Conservation (phyloP, 1,140 invertebrate species). For the Orchestia grillus region DNA sequence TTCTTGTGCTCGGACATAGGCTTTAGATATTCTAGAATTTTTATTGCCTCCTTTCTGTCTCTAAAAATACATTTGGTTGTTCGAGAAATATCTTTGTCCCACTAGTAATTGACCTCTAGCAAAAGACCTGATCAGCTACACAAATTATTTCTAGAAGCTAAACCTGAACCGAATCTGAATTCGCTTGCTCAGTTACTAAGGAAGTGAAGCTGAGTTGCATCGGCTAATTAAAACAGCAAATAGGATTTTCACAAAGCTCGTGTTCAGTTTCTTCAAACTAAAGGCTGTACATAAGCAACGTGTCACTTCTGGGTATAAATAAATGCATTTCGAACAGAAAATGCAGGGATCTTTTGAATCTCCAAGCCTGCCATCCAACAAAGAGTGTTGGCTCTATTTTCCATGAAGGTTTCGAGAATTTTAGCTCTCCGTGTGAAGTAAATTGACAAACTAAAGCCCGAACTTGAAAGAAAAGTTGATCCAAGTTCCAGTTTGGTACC, state of each 20-base stretch:
- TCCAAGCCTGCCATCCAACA: not conserved
- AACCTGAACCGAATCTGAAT: too few relatives aligned
- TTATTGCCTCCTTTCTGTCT: too few relatives aligned
- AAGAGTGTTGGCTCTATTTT: not conserved
- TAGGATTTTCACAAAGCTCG: not conserved
- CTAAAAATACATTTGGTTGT: too few relatives aligned
- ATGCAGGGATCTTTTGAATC: not conserved
- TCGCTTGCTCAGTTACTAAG: too few relatives aligned
- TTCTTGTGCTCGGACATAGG: too few relatives aligned
- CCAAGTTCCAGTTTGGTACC: not conserved
- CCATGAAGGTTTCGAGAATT: not conserved
- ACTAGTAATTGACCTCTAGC: too few relatives aligned
- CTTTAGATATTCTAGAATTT: too few relatives aligned
- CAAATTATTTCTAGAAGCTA: too few relatives aligned
- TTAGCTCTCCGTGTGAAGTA: not conserved
- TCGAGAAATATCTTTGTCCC: too few relatives aligned
- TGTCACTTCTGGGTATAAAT: not conserved
- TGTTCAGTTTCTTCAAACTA: not conserved
- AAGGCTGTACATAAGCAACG: not conserved
- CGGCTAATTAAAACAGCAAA: not conserved
- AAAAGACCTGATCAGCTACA: too few relatives aligned
- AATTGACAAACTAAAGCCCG: not conserved
- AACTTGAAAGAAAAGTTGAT: conserved; percentile 10
- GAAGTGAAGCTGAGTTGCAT: too few relatives aligned
- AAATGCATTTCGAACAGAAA: not conserved